phyloP scores from a whole-genome alignment of 2,888 invertebrate species.

The Dasypogon diadema region DNA sequence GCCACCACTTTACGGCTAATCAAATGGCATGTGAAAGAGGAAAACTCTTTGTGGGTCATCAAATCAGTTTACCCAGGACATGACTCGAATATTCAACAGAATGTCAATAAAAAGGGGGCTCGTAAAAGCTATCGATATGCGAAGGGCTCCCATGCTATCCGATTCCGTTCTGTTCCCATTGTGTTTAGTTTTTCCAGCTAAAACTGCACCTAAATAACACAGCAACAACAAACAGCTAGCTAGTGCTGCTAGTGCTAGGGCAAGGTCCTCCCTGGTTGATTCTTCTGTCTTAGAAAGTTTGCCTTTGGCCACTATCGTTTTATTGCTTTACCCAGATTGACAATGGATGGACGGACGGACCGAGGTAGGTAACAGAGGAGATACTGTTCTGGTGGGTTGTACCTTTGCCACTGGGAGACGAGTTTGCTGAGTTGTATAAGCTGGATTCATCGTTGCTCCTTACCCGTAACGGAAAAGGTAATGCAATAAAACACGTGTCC shows the following conservation, averaged over 20 bases:
- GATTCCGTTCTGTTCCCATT: constrained; percentile 14
- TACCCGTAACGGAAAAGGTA: constrained; percentile 47
- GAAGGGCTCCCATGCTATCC: constrained; percentile 11
- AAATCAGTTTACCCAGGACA: constrained; percentile 54
- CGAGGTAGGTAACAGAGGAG: too few relatives aligned
- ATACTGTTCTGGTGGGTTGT: too few relatives aligned
- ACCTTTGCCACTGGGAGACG: neutral
- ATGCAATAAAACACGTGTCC: constrained; percentile 51
- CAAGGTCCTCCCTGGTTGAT: constrained; percentile 28
- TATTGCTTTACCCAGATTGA: constrained; percentile 46
- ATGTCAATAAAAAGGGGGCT: constrained; percentile 49
- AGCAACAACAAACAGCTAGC: neutral
- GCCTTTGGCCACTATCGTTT: constrained; percentile 42
- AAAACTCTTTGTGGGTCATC: constrained; percentile 55
- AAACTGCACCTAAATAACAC: constrained; percentile 39
- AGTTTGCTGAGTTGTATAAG: constrained; percentile 6
- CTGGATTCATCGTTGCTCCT: constrained; percentile 11
- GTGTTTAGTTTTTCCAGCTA: constrained; percentile 24
- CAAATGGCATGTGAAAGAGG: constrained; percentile 49
- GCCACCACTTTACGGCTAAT: constrained; percentile 48
- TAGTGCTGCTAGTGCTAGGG: too few relatives aligned
- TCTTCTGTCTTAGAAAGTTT: constrained; percentile 35
- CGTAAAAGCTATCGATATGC: constrained; percentile 21
- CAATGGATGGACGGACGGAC: constrained; percentile 17
- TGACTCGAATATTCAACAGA: constrained; percentile 55